These are phyloP conservation scores for Pachliopta kotzebuea DNA, from an alignment of 2,888 invertebrate species.

Conservation along the genomic window DNA sequence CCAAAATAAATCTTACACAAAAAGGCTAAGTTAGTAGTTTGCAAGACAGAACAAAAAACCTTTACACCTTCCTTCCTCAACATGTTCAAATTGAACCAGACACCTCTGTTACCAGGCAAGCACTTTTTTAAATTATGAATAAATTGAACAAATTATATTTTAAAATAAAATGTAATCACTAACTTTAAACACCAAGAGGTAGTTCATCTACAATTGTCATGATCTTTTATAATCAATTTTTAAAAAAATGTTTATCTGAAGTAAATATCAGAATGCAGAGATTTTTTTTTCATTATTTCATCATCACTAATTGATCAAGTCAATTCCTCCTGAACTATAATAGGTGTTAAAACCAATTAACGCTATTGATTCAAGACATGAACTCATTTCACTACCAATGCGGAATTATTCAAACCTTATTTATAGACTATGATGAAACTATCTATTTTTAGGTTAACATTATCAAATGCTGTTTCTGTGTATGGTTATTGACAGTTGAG, in stretches of 20 bases:
- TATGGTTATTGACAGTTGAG: too few relatives aligned
- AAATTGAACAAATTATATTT: too few relatives aligned
- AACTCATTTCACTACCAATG: background rate
- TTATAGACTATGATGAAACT: background rate
- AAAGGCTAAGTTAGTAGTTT: too few relatives aligned
- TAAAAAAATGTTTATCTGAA: background rate
- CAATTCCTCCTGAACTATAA: background rate
- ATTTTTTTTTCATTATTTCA: background rate
- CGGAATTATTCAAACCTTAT: background rate
- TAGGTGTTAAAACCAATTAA: background rate
- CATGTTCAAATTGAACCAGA: too few relatives aligned
- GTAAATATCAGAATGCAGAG: too few relatives aligned
- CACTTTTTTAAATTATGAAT: too few relatives aligned
- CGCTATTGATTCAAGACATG: background rate
- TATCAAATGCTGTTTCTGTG: background rate
- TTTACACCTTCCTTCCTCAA: too few relatives aligned
- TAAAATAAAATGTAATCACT: background rate
- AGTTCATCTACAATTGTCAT: background rate
- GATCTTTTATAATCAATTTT: background rate
- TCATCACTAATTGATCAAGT: background rate
- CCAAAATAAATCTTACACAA: too few relatives aligned
- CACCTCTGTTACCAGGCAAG: too few relatives aligned
- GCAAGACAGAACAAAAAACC: too few relatives aligned
- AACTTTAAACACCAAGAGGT: background rate
- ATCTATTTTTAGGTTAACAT: background rate